These are phyloP conservation scores for Amblyjoppa fuscipennis DNA, from an alignment of 2,888 invertebrate species.

Conservation along the genomic window DNA sequence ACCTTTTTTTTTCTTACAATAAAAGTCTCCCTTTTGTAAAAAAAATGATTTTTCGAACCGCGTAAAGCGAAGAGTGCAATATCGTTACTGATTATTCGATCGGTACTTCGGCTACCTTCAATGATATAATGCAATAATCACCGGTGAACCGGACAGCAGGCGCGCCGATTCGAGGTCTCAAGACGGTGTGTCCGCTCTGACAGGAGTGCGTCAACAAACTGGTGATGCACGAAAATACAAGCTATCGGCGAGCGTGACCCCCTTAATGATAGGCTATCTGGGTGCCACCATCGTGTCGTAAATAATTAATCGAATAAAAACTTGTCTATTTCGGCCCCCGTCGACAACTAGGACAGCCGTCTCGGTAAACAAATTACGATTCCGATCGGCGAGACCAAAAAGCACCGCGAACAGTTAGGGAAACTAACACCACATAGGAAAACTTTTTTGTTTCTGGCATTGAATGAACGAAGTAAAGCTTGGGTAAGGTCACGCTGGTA, in stretches of 20 bases:
- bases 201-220: slow-evolving; percentile 46
- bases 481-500: not conserved
- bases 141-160: not conserved
- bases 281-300: slow-evolving; percentile 43
- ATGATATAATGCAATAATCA: not conserved
- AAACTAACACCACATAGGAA: not conserved
- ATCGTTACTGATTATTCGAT: not conserved
- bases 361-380: slow-evolving; percentile 38
- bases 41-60: too few relatives aligned
- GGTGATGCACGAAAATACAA: slow-evolving; percentile 26
- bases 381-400: not conserved
- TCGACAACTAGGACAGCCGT: slow-evolving; percentile 20
- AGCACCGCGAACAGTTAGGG: not conserved
- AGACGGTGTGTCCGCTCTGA: slow-evolving; percentile 27
- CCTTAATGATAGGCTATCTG: slow-evolving; percentile 51
- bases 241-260: slow-evolving; percentile 43
- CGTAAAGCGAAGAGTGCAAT: not conserved
- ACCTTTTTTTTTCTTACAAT: too few relatives aligned
- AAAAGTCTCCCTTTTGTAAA: too few relatives aligned
- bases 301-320: slow-evolving; percentile 55
- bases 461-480: not conserved
- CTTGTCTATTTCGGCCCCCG: slow-evolving; percentile 41
- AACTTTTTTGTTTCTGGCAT: not conserved
- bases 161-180: not conserved
- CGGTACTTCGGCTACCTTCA: not conserved